These are phyloP conservation scores for Gadopsis bispinosus DNA, from an alignment of 2,797 vertebrate species.

Conservation along the genomic window DNA sequence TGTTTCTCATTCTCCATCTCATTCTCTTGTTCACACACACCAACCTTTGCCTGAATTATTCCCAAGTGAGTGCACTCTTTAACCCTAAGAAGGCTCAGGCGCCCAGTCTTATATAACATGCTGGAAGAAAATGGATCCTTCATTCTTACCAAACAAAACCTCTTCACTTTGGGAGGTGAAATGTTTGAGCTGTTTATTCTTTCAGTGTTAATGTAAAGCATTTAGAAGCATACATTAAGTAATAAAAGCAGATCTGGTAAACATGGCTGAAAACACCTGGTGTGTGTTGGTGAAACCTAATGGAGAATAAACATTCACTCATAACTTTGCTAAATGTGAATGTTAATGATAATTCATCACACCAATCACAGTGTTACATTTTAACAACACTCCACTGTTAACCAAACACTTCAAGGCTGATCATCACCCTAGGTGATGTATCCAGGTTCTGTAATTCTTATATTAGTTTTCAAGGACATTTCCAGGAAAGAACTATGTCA, in stretches of 20 bases:
- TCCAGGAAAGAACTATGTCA: neutral
- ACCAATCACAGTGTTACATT: neutral
- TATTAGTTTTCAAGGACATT: neutral
- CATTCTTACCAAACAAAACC: neutral
- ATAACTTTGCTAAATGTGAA: neutral
- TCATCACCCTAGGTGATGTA: neutral
- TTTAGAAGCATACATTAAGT: neutral
- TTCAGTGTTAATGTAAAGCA: neutral
- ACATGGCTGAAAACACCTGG: neutral
- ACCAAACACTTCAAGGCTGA: neutral
- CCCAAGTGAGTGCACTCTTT: conserved; percentile 44
- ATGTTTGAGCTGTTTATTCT: neutral
- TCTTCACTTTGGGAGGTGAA: conserved; percentile 1
- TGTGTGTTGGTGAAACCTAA: neutral
- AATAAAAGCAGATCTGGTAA: neutral
- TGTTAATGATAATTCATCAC: neutral
- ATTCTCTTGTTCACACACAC: conserved; percentile 2
- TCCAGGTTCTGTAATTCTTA: neutral
- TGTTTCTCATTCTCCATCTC: conserved; percentile 4
- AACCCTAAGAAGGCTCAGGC: conserved; percentile 47
- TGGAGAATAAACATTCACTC: neutral
- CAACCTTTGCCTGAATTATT: conserved; percentile 45
- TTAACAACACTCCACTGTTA: neutral
- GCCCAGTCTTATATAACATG: conserved; percentile 54
- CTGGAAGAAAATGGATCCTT: neutral